Evolutionary conservation across 1,140 invertebrate genomes (phyloP).

Genomic region (Spodoptera litura): DNA sequence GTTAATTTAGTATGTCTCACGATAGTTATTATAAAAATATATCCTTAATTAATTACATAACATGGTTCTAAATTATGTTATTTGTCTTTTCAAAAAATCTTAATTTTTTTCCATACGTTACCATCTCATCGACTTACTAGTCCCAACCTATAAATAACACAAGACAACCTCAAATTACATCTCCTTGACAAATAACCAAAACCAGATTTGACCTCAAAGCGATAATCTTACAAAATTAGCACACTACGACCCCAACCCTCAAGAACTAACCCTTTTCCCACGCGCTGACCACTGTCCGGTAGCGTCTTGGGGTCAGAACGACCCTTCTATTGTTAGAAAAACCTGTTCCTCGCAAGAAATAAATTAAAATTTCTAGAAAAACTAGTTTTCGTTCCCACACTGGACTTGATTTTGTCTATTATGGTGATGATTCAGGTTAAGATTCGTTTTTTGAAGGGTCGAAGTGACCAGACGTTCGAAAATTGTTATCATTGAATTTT

Average conservation of each 20-base stretch:
- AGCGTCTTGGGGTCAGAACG: conserved; percentile 62
- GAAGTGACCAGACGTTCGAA: background rate
- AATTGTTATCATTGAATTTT: conserved; percentile 11
- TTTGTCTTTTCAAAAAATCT: too few species aligned
- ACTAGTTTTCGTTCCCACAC: conserved; percentile 70
- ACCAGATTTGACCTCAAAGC: conserved; percentile 27
- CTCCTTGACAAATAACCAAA: conserved; percentile 17
- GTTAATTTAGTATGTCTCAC: too few species aligned
- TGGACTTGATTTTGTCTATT: conserved; percentile 40
- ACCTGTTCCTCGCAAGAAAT: conserved; percentile 51
- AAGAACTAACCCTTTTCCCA: conserved; percentile 51
- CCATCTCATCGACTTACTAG: too few species aligned
- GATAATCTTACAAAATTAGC: conserved; percentile 41
- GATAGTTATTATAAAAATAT: too few species aligned
- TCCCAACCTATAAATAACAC: too few species aligned
- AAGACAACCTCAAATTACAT: background rate
- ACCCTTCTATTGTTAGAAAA: conserved; percentile 57
- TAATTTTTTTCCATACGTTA: too few species aligned
- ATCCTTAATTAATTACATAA: too few species aligned
- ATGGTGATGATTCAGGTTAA: conserved; percentile 11
- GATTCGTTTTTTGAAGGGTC: background rate
- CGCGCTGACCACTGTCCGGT: conserved; percentile 66
- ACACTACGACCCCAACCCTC: conserved; percentile 25
- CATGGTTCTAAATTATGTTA: too few species aligned
- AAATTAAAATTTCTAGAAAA: conserved; percentile 59